A percentile compares a stretch with the other conserved stretches of the same genome.
These are phyloP conservation scores for Naja naja DNA, from an alignment of 2,113 vertebrate species.

Conservation along the genomic window DNA sequence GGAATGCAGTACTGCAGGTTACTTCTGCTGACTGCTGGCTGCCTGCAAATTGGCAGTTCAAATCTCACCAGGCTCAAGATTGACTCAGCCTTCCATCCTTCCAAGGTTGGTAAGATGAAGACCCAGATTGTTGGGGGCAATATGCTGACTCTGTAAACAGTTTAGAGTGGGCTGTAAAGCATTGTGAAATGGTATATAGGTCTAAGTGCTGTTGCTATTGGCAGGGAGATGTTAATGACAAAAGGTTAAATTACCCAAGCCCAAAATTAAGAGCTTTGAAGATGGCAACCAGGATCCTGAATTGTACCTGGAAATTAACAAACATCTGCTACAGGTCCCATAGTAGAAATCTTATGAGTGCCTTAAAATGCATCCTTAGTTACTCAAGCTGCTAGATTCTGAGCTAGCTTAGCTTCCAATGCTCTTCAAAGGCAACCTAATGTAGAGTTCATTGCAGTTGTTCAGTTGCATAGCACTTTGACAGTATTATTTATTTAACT, in stretches of 20 bases:
- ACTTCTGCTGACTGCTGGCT: too few species aligned
- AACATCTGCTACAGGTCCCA: background rate
- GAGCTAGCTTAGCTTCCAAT: background rate
- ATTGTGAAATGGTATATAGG: too few species aligned
- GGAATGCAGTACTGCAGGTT: too few species aligned
- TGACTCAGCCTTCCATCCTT: too few species aligned
- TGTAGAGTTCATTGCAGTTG: background rate
- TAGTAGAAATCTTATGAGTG: background rate
- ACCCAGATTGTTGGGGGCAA: too few species aligned
- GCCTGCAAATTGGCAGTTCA: too few species aligned
- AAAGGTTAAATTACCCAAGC: background rate
- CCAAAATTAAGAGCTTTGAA: background rate
- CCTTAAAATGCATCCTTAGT: background rate
- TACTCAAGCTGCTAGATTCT: background rate
- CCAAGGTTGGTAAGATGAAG: too few species aligned
- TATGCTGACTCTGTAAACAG: too few species aligned
- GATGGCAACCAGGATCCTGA: background rate
- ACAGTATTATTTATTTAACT: background rate
- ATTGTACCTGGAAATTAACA: background rate
- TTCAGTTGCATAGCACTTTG: background rate
- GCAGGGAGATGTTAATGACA: background rate
- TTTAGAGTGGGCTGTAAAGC: too few species aligned
- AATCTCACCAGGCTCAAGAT: too few species aligned
- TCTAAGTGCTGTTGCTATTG: background rate
- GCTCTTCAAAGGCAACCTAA: background rate